Percentiles rank a stretch among this genome's conserved stretches.
Conservation (phyloP, 2,888 invertebrate genomes). For the Tachina lurida region DNA sequence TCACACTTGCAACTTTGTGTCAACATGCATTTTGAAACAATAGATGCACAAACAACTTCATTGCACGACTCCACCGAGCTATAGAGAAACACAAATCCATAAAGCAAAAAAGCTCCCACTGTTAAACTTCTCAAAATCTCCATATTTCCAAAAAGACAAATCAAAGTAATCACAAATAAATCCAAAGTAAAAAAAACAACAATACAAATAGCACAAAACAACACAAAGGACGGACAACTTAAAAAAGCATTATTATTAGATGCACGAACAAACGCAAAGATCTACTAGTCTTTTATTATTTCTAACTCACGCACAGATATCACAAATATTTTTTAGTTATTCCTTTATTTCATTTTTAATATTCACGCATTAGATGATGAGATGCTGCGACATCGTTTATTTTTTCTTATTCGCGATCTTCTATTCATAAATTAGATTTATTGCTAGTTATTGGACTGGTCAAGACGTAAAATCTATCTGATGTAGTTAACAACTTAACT, state of each 20-base stretch:
- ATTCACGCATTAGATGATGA: conserved; percentile 46
- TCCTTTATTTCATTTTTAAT: conserved; percentile 6
- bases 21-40: conserved; percentile 97
- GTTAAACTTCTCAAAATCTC: conserved; percentile 77
- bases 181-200: conserved; percentile 30
- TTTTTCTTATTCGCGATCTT: conserved; percentile 60
- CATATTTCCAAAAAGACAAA: conserved; percentile 71
- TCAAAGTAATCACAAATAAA: conserved; percentile 50
- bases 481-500: no score
- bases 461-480: no score
- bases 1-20: conserved; percentile 98
- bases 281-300: conserved; percentile 19
- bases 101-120: conserved; percentile 75
- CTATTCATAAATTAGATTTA: not conserved
- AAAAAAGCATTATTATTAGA: conserved; percentile 67
- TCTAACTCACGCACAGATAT: conserved; percentile 59
- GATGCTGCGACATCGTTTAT: conserved; percentile 52
- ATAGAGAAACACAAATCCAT: conserved; percentile 77
- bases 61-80: conserved; percentile 86
- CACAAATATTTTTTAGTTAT: conserved; percentile 16
- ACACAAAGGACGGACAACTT: conserved; percentile 65
- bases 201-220: conserved; percentile 57
- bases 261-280: conserved; percentile 47
- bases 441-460: no score
- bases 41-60: conserved; percentile 96